These are phyloP conservation scores for Taenioides sp. DNA, from an alignment of 2,797 vertebrate genomes.

Conservation along the genomic window DNA sequence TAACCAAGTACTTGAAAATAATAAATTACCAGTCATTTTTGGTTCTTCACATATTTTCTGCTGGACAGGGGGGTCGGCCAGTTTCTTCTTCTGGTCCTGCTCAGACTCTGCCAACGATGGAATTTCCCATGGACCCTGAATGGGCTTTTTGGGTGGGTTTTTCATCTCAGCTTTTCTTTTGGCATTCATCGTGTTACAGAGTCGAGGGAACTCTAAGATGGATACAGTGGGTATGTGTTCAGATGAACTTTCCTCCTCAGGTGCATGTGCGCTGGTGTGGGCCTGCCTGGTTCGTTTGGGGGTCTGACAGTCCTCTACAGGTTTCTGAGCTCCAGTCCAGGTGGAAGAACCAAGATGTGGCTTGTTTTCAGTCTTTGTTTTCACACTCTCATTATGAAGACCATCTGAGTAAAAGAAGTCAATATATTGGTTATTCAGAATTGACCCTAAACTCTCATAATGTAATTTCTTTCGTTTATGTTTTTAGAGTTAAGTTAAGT, in stretches of 20 bases:
- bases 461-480: neutral
- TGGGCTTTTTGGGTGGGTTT: constrained; percentile 28
- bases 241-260: neutral
- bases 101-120: neutral
- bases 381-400: constrained; percentile 22
- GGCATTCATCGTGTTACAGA: constrained; percentile 44
- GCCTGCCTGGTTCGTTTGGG: constrained; percentile 9
- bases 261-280: neutral
- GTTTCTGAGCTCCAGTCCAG: constrained; percentile 47
- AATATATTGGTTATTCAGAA: neutral
- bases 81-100: neutral
- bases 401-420: neutral
- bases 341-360: constrained; percentile 40
- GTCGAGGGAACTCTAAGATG: constrained; percentile 16
- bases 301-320: constrained; percentile 27
- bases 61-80: neutral
- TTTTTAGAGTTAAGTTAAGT: neutral
- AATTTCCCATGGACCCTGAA: constrained; percentile 31
- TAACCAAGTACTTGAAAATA: neutral
- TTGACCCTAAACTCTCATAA: neutral
- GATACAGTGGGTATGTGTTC: neutral
- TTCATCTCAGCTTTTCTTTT: constrained; percentile 26
- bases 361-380: constrained; percentile 33
- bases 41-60: neutral
- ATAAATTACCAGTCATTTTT: neutral